phyloP scores from a whole-genome alignment of 1,140 invertebrate species.

The Tachypleus tridentatus region DNA sequence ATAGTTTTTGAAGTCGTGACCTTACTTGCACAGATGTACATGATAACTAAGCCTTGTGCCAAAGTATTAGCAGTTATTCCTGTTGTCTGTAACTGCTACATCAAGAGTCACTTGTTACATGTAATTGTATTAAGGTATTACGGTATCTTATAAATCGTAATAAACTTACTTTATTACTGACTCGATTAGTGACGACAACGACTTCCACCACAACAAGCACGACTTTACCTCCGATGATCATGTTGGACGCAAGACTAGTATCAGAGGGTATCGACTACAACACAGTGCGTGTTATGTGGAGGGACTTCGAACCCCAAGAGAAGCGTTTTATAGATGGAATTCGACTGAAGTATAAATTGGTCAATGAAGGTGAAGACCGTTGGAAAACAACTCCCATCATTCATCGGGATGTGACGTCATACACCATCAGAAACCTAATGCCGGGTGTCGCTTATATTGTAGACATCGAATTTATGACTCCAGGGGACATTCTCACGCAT shows the following conservation, averaged over 20 bases:
- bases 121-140: no score
- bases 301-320: constrained; percentile 63
- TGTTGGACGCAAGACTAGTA: constrained; percentile 54
- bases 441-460: constrained; percentile 59
- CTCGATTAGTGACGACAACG: constrained; percentile 6
- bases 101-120: no score
- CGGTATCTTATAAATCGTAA: no score
- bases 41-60: no score
- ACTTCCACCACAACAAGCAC: constrained; percentile 34
- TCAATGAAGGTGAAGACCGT: constrained; percentile 37
- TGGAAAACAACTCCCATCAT: constrained; percentile 53
- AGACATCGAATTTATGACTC: constrained; percentile 60
- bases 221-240: constrained; percentile 49
- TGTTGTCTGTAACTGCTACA: constrained; percentile 1
- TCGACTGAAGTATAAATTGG: constrained; percentile 52
- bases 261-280: constrained; percentile 61
- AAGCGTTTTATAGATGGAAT: constrained; percentile 59
- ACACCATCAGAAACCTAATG: constrained; percentile 55
- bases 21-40: no score
- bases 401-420: constrained; percentile 57
- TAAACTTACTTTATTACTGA: no score
- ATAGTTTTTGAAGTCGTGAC: no score
- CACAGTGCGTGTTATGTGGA: constrained; percentile 62
- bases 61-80: neutral
- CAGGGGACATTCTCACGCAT: constrained; percentile 54